Percentiles rank a stretch among this genome's conserved stretches.
Evolutionary conservation across 2,113 vertebrate genomes (phyloP).

Genomic region (Oncorhynchus mykiss): DNA sequence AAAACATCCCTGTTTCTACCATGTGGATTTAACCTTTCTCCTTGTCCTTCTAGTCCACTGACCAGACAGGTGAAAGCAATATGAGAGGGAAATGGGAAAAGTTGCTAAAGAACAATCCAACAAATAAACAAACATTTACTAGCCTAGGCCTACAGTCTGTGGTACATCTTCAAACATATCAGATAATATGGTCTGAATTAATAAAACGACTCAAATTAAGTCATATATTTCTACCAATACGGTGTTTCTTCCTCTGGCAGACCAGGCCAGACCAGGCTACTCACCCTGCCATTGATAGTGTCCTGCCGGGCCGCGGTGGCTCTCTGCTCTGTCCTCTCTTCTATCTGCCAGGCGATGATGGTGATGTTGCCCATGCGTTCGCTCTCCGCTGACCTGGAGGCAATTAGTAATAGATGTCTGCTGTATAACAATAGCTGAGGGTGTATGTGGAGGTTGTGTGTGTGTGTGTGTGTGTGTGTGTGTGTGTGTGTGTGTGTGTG

Average conservation of each 20-base stretch:
- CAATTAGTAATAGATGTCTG: not conserved
- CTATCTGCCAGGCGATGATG: conserved; percentile 96
- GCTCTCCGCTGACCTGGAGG: conserved; percentile 88
- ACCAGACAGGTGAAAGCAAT: not conserved
- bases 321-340: conserved; percentile 89
- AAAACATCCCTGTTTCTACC: too few relatives aligned
- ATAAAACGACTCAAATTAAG: too few relatives aligned
- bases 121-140: not conserved
- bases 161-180: too few relatives aligned
- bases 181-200: too few relatives aligned
- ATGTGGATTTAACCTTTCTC: too few relatives aligned
- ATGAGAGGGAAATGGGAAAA: not conserved
- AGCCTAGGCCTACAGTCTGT: too few relatives aligned
- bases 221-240: too few relatives aligned
- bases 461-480: not conserved
- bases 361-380: conserved; percentile 93
- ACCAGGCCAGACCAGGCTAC: conserved; percentile 13
- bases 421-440: too few relatives aligned
- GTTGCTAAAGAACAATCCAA: not conserved
- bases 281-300: conserved; percentile 91
- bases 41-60: too few relatives aligned
- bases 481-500: conserved; percentile 24
- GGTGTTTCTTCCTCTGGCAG: too few relatives aligned
- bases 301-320: conserved; percentile 84
- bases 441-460: not conserved